Base-by-base conservation (phyloP, 2,888 invertebrate species). In the Cheilosia pagana region DNA sequence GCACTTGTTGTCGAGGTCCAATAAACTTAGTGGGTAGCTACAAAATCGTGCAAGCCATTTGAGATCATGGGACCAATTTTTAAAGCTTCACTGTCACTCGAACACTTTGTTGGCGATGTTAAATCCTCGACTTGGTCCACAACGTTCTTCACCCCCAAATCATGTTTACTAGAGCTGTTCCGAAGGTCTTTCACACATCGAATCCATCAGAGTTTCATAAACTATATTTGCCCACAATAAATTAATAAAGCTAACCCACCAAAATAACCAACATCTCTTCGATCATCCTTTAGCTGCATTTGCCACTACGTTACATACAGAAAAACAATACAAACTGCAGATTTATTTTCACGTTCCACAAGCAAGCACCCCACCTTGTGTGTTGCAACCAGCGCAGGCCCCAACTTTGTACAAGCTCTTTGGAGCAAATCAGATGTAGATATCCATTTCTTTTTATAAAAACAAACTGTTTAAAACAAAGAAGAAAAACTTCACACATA, bases 371-470 rank as follows among this genome's bases (percentile, higher is more conserved):
- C 35, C 5, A 35, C 10, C 21, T 21, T 35, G 6, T 35, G 6
- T 35, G 7, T 55, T 55, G 19, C 19, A 68, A 68, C 23, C 31
- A 62, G 53, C 19, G 1, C 45, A 45, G 28, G 23, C 21, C 41
- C 70, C 57, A 28, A 71, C 52, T 70, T 76, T 81, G 81, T 81
- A 79, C 81, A 81, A 63, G 59, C 57, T 63, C 59, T 28, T 35
- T 59, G 14, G 50, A 76, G 55, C 76, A 76, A 23, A 78, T 43
- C 53, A 67, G 10, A 71, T 78, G 71, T 72, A 82, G 59, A 78
- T 78, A 68, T 65, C 21, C 39, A 65, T 53, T 53, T 55, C 28
- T 60, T 59, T 60, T 45, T 39, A 14, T 19, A 68, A 50, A 48
- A 39, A 48, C 25, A 39, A 19, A 35, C 14, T 41, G 43, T 57